Percentiles rank a stretch among this genome's conserved stretches.
Conservation (phyloP, 1,140 invertebrate species). For the Dryas iulia region DNA sequence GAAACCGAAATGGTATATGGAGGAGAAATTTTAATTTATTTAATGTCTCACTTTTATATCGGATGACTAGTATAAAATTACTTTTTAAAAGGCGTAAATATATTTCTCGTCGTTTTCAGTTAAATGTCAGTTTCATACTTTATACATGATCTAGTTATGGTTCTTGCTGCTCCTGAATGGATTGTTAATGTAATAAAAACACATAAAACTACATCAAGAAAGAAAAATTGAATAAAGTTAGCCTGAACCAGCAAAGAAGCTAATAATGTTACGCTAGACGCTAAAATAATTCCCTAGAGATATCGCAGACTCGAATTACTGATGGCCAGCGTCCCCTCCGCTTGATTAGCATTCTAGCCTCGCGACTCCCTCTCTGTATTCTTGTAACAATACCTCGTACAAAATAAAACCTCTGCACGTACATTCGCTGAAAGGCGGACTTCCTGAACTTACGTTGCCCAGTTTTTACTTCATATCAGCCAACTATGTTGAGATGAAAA, state of each 20-base stretch:
- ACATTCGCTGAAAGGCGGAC: constrained; percentile 61
- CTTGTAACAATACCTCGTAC: constrained; percentile 64
- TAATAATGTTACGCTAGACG: constrained; percentile 30
- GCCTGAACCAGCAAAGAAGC: constrained; percentile 21
- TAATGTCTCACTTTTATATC: constrained; percentile 15
- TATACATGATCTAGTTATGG: background rate
- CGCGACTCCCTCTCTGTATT: constrained; percentile 61
- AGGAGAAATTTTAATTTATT: constrained; percentile 18
- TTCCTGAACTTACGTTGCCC: constrained; percentile 53
- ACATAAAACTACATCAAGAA: background rate
- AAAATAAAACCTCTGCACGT: constrained; percentile 74
- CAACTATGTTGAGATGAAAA: constrained; percentile 15
- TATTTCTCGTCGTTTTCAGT: no score
- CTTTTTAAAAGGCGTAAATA: background rate
- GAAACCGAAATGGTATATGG: constrained; percentile 21
- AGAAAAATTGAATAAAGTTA: constrained; percentile 20
- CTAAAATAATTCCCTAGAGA: constrained; percentile 31
- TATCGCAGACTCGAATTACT: constrained; percentile 56
- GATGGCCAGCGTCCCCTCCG: constrained; percentile 55
- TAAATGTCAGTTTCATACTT: background rate
- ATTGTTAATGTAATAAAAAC: background rate
- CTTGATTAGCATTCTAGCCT: constrained; percentile 70
- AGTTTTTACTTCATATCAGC: constrained; percentile 24
- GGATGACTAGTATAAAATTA: background rate
- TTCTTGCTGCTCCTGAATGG: background rate